phyloP scores from a whole-genome alignment of 2,888 invertebrate genomes.

The Eupithecia subumbrata region DNA sequence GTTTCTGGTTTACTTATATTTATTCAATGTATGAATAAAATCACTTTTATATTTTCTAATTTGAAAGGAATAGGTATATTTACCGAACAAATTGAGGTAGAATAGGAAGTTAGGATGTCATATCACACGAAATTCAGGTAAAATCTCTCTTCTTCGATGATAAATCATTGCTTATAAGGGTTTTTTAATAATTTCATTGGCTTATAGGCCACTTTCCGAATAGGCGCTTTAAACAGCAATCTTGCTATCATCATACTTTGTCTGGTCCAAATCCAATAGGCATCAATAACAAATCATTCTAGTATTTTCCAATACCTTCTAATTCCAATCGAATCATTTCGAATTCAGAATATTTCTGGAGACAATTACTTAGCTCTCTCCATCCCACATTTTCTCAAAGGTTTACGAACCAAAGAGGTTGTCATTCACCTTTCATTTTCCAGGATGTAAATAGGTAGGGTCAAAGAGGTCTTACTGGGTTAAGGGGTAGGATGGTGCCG shows the following conservation, averaged over 20 bases:
- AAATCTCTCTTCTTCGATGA: constrained; percentile 36
- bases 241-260: constrained; percentile 6
- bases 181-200: constrained; percentile 24
- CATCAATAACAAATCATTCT: constrained; percentile 4
- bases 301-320: neutral
- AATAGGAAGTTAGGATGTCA: constrained; percentile 34
- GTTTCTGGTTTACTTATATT: neutral
- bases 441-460: neutral
- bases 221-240: constrained; percentile 24
- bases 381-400: neutral
- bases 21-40: constrained; percentile 8
- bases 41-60: constrained; percentile 10
- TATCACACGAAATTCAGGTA: constrained; percentile 37
- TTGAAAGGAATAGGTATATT: constrained; percentile 23
- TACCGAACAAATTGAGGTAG: constrained; percentile 41
- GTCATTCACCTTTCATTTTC: neutral
- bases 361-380: neutral
- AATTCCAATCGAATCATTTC: neutral
- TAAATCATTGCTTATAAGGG: constrained; percentile 26
- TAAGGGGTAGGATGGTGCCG: constrained; percentile 68
- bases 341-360: neutral
- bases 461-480: constrained; percentile 41
- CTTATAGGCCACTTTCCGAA: constrained; percentile 31
- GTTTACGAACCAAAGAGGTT: constrained; percentile 3
- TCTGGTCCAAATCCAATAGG: constrained; percentile 16